phyloP scores from a whole-genome alignment of 2,888 invertebrate genomes.

The Catocala sponsa region DNA sequence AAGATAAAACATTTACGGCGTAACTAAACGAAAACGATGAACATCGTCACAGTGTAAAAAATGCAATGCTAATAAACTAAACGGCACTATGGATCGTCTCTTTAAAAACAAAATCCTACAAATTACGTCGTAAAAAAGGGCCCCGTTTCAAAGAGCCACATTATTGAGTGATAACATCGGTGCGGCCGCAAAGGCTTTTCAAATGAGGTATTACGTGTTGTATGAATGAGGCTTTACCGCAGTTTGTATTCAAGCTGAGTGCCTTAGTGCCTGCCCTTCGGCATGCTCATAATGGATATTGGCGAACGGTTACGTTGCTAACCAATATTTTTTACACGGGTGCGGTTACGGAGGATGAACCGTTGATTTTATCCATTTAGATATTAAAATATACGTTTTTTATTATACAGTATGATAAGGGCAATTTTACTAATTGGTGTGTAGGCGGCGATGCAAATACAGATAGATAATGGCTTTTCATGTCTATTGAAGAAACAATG shows the following conservation, averaged over 20 bases:
- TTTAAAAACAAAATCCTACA: slow-evolving; percentile 18
- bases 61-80: slow-evolving; percentile 14
- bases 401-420: neutral
- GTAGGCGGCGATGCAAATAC: slow-evolving; percentile 5
- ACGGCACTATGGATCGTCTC: neutral
- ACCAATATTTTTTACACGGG: slow-evolving; percentile 53
- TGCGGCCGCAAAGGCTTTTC: slow-evolving; percentile 62
- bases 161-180: slow-evolving; percentile 70
- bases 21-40: neutral
- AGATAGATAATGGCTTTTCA: slow-evolving; percentile 5
- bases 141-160: slow-evolving; percentile 56
- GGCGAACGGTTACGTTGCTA: slow-evolving; percentile 42
- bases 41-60: neutral
- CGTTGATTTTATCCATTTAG: slow-evolving; percentile 31
- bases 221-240: slow-evolving; percentile 65
- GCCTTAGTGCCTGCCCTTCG: slow-evolving; percentile 60
- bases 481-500: neutral
- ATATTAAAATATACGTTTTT: slow-evolving; percentile 13
- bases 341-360: slow-evolving; percentile 51
- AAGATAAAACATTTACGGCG: no score
- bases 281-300: slow-evolving; percentile 71
- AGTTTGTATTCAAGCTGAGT: slow-evolving; percentile 76
- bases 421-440: slow-evolving; percentile 13
- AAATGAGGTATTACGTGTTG: slow-evolving; percentile 71
- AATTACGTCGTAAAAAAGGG: slow-evolving; percentile 53